Evolutionary conservation across 2,888 invertebrate genomes (phyloP), one percentile per base, ranked within the genome.

Genomic region (Ephialtes manifestator): DNA sequence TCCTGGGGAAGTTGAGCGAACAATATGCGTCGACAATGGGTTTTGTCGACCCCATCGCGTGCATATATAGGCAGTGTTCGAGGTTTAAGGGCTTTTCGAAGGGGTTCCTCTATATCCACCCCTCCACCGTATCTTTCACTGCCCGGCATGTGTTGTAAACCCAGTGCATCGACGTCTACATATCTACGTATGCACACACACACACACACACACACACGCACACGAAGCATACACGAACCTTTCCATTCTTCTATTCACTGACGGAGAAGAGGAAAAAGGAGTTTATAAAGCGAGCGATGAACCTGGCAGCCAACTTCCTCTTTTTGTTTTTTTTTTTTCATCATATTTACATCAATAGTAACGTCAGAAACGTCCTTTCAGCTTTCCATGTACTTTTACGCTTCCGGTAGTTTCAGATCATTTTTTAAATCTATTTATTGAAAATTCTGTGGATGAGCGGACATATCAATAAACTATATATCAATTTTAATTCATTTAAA

Each of bases 11-110:
- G 81, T 79, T 72, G 81, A 76, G 31, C 68, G 87, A 87, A 87
- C 87, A 87, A 87, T 87, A 85, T 63, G 55, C 77, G 55, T 58
- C 77, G 77, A 81, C 81, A 81, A 81, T 81, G 67, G 67, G 31
- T 24, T 24, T 65, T 48, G 65, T 65, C 72, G 60, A 60, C 53
- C 58, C 58, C 68, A 78, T 70, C 46, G 68, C 78, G 60, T 48
- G 60, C 39, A 18, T 53, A 2, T 15, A 24, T 15, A 15, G 53
- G 28, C 58, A 24, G 15, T 24, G 35, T 55, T 24, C 58, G 71
- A 74, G 65, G 53, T 74, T 58, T 65, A 67, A 77, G 77, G 68
- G 67, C 77, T 77, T 55, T 77, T 68, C 77, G 55, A 68, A 68
- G 65, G 53, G 67, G 72, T 72, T 72, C 58, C 13, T 39, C 63